These are phyloP conservation scores for Cosmopolites sordidus DNA, from an alignment of 2,888 invertebrate genomes.

Conservation along the genomic window DNA sequence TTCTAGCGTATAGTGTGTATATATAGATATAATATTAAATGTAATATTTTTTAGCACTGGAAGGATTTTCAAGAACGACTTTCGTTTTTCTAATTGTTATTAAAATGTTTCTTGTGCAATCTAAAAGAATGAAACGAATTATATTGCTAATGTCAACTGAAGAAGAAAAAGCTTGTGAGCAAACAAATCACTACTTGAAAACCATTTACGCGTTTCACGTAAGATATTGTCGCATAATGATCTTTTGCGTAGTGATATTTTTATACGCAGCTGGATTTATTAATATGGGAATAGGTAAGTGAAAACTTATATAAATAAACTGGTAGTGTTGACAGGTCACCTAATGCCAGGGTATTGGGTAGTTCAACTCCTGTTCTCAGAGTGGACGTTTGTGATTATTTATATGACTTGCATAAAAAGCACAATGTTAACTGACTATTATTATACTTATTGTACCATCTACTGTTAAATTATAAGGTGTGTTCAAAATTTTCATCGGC, in stretches of 20 bases:
- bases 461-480: too few species aligned
- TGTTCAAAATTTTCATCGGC: too few species aligned
- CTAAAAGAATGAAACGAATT: constrained; percentile 7
- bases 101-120: constrained; percentile 13
- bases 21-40: too few species aligned
- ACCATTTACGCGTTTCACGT: constrained; percentile 13
- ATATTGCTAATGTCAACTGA: constrained; percentile 6
- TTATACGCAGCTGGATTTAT: constrained; percentile 14
- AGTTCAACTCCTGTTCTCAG: too few species aligned
- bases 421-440: too few species aligned
- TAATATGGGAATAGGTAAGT: constrained; percentile 11
- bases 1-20: too few species aligned
- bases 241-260: constrained; percentile 11
- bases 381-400: too few species aligned
- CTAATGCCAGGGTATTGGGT: too few species aligned
- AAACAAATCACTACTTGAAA: background rate
- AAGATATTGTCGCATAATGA: constrained; percentile 11
- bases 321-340: too few species aligned
- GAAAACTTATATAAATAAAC: too few species aligned
- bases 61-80: constrained; percentile 14
- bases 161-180: constrained; percentile 5
- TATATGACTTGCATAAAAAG: too few species aligned
- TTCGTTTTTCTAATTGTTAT: constrained; percentile 13
- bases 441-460: too few species aligned
- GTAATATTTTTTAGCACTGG: background rate